These are phyloP conservation scores for Seladonia tumulorum DNA, from an alignment of 2,888 invertebrate species.

Conservation along the genomic window DNA sequence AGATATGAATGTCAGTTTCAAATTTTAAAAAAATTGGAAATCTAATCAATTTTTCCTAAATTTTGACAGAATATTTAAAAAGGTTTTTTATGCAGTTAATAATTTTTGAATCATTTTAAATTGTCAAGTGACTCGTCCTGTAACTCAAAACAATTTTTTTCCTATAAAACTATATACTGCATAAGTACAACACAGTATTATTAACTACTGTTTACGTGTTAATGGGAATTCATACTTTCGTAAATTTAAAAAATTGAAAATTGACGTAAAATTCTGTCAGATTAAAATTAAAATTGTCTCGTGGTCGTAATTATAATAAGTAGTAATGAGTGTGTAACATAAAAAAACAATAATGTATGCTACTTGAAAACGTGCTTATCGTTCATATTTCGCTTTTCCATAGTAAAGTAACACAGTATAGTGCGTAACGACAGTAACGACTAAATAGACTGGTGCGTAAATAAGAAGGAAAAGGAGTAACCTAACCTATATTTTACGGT, in stretches of 20 bases:
- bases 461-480: not conserved
- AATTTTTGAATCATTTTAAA: not conserved
- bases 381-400: not conserved
- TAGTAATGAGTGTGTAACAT: not conserved
- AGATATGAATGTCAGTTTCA: not conserved
- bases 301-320: not conserved
- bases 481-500: slow-evolving; percentile 39
- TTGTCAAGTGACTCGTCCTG: not conserved
- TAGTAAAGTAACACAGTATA: not conserved
- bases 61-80: not conserved
- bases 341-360: not conserved
- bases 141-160: not conserved
- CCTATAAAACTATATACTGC: not conserved
- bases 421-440: not conserved
- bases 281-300: not conserved
- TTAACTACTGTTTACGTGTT: not conserved
- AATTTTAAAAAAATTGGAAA: not conserved
- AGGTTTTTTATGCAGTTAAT: not conserved
- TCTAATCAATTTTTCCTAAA: not conserved
- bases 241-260: not conserved
- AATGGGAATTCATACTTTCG: not conserved
- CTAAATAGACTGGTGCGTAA: not conserved
- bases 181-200: not conserved
- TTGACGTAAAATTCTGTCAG: not conserved
- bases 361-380: not conserved